These are phyloP conservation scores for Trinectes maculatus DNA, from an alignment of 2,113 vertebrate genomes.

Conservation along the genomic window DNA sequence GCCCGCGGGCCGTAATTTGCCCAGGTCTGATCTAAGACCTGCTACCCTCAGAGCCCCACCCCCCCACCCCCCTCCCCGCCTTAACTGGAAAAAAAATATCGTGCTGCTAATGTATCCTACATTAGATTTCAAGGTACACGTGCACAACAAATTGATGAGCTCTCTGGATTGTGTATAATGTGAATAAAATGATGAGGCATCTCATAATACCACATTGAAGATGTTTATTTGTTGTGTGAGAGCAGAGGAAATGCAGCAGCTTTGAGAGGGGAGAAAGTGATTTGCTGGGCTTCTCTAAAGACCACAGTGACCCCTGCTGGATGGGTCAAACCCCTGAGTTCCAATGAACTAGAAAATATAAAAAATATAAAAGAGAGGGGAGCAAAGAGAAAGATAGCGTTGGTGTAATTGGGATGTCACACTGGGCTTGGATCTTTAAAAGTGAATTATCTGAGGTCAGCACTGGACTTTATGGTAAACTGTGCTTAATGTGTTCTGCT, in stretches of 20 bases:
- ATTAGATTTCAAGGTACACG: slow-evolving; percentile 27
- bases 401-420: background rate
- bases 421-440: slow-evolving; percentile 10
- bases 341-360: background rate
- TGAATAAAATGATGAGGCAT: slow-evolving; percentile 30
- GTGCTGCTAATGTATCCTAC: background rate
- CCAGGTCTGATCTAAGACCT: too few species aligned
- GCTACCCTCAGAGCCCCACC: slow-evolving; percentile 11
- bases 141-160: slow-evolving; percentile 28
- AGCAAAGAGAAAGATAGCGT: background rate
- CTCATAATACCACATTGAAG: slow-evolving; percentile 23
- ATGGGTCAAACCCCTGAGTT: slow-evolving; percentile 51
- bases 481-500: slow-evolving; percentile 45
- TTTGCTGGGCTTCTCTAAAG: slow-evolving; percentile 58
- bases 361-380: background rate
- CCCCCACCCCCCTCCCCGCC: slow-evolving; percentile 2
- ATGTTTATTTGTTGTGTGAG: slow-evolving; percentile 8
- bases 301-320: slow-evolving; percentile 84
- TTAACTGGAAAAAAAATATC: slow-evolving; percentile 21
- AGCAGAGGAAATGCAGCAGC: slow-evolving; percentile 27
- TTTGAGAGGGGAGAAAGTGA: slow-evolving; percentile 2
- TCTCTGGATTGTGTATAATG: slow-evolving; percentile 33
- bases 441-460: slow-evolving; percentile 25
- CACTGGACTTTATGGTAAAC: slow-evolving; percentile 22
- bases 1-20: too few species aligned